phyloP scores from a whole-genome alignment of 2,113 vertebrate genomes.

The Brachyhypopomus occidentalis region DNA sequence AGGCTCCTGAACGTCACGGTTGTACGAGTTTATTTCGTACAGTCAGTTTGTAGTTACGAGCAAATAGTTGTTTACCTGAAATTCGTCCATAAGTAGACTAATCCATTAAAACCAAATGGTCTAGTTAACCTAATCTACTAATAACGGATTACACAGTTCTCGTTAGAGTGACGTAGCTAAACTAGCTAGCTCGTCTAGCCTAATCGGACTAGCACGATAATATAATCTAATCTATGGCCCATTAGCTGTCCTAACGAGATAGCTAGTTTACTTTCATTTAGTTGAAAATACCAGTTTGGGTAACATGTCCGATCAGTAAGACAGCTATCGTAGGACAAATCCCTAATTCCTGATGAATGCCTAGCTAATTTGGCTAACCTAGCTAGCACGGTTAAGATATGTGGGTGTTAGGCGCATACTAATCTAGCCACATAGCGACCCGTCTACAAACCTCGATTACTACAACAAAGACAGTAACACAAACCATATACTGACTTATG shows the following conservation, averaged over 20 bases:
- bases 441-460: not conserved
- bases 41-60: too few relatives aligned
- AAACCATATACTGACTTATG: constrained; percentile 1
- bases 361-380: not conserved
- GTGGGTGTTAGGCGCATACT: not conserved
- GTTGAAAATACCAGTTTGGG: not conserved
- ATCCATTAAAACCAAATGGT: too few relatives aligned
- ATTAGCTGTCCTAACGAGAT: not conserved
- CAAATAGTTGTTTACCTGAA: too few relatives aligned
- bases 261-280: constrained; percentile 38
- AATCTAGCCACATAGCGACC: not conserved
- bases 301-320: not conserved
- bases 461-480: constrained; percentile 39
- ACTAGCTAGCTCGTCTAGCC: too few relatives aligned
- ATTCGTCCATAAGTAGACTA: too few relatives aligned
- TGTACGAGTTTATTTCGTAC: too few relatives aligned
- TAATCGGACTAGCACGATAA: not conserved
- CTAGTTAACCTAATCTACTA: too few relatives aligned
- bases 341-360: not conserved
- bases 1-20: too few relatives aligned
- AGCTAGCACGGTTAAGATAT: not conserved
- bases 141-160: not conserved
- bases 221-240: not conserved
- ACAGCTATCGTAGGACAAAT: too few relatives aligned
- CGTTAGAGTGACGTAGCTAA: too few relatives aligned